A percentile compares a stretch with the other conserved stretches of the same genome.
phyloP scores from a whole-genome alignment of 2,888 invertebrate species.

The Tridacna crocea region DNA sequence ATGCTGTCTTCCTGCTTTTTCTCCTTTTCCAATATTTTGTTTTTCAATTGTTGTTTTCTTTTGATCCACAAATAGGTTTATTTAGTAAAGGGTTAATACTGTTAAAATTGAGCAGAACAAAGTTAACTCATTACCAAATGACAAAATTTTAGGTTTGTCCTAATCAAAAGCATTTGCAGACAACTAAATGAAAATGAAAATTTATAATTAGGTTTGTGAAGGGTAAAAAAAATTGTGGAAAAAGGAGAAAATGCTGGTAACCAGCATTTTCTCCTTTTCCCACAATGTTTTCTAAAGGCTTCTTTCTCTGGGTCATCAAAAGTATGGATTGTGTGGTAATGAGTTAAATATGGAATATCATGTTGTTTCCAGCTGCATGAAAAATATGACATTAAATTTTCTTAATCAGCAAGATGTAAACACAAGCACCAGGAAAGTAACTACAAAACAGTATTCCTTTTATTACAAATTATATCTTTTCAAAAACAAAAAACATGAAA shows the following conservation, averaged over 20 bases:
- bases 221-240: neutral
- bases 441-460: neutral
- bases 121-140: neutral
- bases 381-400: neutral
- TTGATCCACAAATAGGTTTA: neutral
- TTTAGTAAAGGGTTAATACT: neutral
- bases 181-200: neutral
- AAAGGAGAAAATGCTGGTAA: constrained; percentile 2
- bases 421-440: neutral
- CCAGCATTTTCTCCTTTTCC: constrained; percentile 18
- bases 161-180: neutral
- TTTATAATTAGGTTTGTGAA: neutral
- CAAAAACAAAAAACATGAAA: neutral
- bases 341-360: too few species aligned
- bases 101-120: neutral
- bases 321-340: neutral
- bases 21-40: neutral
- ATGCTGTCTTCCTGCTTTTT: too few species aligned
- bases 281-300: neutral
- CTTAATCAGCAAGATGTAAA: neutral
- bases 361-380: neutral
- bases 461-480: neutral
- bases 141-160: neutral
- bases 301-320: neutral
- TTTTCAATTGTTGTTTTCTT: too few species aligned